Conservation (phyloP, 1,140 invertebrate species). For the Atta texana region DNA sequence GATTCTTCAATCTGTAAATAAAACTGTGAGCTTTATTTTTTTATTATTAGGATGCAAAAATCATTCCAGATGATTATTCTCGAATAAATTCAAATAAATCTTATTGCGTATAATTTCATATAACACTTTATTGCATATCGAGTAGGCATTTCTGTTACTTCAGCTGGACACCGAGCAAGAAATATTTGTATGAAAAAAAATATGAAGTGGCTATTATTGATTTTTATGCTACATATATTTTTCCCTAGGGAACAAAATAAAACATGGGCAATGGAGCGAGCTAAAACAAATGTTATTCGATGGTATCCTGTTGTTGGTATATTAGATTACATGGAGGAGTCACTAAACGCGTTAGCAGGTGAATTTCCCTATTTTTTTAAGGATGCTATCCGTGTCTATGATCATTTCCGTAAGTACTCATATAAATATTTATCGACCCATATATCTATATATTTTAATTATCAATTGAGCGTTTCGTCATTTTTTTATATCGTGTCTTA, state of each 20-base stretch:
- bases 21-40: too few species aligned
- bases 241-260: conserved; percentile 87
- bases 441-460: neutral
- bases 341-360: conserved; percentile 87
- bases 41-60: too few species aligned
- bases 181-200: conserved; percentile 9
- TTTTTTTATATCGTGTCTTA: neutral
- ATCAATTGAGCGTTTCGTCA: neutral
- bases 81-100: neutral
- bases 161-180: neutral
- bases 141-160: conserved; percentile 6
- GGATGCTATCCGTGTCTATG: conserved; percentile 87
- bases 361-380: conserved; percentile 88
- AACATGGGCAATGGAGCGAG: conserved; percentile 88
- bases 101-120: neutral
- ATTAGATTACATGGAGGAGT: conserved; percentile 89
- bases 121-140: neutral
- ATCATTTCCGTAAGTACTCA: conserved; percentile 86
- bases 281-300: conserved; percentile 89
- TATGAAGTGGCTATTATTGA: neutral
- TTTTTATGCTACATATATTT: conserved; percentile 30
- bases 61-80: too few species aligned
- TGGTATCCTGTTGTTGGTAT: conserved; percentile 90
- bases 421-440: neutral
- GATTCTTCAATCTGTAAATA: too few species aligned